These are phyloP conservation scores for Diorhabda carinulata DNA, from an alignment of 1,140 invertebrate genomes.

Conservation along the genomic window DNA sequence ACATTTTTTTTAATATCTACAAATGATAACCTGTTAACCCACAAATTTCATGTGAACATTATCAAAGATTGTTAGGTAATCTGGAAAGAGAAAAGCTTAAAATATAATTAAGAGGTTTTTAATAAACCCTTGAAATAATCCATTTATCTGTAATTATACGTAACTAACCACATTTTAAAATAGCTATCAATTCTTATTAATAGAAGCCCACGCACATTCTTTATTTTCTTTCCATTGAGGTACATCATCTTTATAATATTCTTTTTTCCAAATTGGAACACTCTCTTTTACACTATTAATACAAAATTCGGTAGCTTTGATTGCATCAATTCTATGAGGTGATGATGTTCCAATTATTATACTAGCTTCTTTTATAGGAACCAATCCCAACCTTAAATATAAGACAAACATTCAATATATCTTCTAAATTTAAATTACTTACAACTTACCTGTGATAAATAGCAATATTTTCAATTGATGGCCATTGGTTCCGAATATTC, in stretches of 20 bases:
- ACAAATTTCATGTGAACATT: no score
- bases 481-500: conserved; percentile 67
- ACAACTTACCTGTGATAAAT: conserved; percentile 68
- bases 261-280: conserved; percentile 97
- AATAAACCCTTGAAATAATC: neutral
- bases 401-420: neutral
- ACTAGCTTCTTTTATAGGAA: conserved; percentile 85
- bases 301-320: conserved; percentile 77
- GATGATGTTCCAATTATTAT: conserved; percentile 88
- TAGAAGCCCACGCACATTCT: conserved; percentile 67
- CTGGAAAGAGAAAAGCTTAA: neutral
- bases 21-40: no score
- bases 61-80: neutral
- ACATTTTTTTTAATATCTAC: no score
- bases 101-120: neutral
- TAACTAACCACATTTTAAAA: conserved; percentile 10
- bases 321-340: conserved; percentile 75
- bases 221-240: conserved; percentile 73
- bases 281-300: conserved; percentile 82
- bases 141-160: neutral
- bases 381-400: conserved; percentile 64
- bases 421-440: neutral
- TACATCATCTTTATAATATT: conserved; percentile 68
- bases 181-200: conserved; percentile 24
- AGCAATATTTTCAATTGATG: conserved; percentile 69